Evolutionary conservation across 2,888 invertebrate genomes (phyloP).

Genomic region (Ophioninae sp.): DNA sequence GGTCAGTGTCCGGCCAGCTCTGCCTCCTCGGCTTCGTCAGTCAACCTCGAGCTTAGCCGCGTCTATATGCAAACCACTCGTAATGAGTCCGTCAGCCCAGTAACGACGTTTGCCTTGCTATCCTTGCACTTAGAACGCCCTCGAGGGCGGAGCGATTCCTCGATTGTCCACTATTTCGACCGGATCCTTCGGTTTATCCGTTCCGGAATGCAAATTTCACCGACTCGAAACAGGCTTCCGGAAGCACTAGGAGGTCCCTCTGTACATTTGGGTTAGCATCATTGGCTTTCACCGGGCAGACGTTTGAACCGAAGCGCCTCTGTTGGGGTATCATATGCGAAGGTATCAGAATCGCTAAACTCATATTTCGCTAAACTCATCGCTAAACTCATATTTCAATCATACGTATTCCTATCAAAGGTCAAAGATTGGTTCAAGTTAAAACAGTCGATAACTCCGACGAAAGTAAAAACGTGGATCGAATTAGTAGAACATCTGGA

Average conservation of each 20-base stretch:
- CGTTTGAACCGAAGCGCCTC: conserved; percentile 14
- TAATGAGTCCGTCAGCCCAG: conserved; percentile 81
- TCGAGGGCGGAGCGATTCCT: conserved; percentile 51
- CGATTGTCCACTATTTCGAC: conserved; percentile 73
- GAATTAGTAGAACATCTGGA: not conserved
- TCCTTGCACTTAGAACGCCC: conserved; percentile 78
- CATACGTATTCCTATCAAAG: not conserved
- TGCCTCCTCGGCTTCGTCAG: conserved; percentile 48
- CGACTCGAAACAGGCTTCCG: conserved; percentile 36
- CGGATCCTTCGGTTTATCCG: conserved; percentile 73
- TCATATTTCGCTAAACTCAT: not conserved
- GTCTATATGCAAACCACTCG: conserved; percentile 80
- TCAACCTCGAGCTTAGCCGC: conserved; percentile 66
- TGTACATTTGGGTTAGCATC: conserved; percentile 30
- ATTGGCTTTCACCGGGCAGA: conserved; percentile 47
- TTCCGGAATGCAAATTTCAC: conserved; percentile 74
- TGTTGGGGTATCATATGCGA: conserved; percentile 15
- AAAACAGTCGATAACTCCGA: not conserved
- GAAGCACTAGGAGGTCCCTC: conserved; percentile 1
- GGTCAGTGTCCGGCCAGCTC: conserved; percentile 73
- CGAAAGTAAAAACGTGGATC: not conserved
- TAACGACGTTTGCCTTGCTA: conserved; percentile 78
- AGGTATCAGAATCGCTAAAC: conserved; percentile 20
- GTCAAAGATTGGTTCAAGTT: not conserved
- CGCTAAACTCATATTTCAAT: not conserved